phyloP scores from a whole-genome alignment of 2,113 vertebrate genomes.

The Silurus glanis region DNA sequence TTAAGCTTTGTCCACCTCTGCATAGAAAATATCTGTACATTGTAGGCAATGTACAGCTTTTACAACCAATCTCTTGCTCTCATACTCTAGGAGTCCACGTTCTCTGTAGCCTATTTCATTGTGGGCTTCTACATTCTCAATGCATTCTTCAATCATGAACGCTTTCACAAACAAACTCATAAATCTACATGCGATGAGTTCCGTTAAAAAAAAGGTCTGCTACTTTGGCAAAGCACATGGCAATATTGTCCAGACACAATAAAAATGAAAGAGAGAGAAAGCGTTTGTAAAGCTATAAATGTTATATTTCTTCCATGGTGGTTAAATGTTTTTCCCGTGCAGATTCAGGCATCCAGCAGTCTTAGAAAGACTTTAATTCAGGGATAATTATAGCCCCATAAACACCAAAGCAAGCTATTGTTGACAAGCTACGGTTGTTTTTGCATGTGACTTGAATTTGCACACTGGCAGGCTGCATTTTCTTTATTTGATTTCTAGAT shows the following conservation, averaged over 20 bases:
- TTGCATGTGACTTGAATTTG: neutral
- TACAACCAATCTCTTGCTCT: neutral
- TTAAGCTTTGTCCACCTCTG: neutral
- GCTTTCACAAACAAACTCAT: conserved; percentile 50
- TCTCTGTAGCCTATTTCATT: neutral
- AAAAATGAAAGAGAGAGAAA: conserved; percentile 11
- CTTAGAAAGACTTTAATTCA: conserved; percentile 36
- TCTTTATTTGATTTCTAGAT: neutral
- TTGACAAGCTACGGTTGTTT: conserved; percentile 21
- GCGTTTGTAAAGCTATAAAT: conserved; percentile 30
- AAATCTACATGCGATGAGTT: conserved; percentile 45
- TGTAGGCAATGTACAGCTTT: neutral
- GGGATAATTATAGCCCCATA: conserved; percentile 42
- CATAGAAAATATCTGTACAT: neutral
- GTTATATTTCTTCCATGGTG: conserved; percentile 38
- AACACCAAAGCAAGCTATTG: conserved; percentile 43
- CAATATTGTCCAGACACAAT: conserved; percentile 26
- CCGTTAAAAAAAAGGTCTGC: neutral
- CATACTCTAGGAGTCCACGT: neutral
- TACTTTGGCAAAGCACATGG: neutral
- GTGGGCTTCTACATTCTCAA: neutral
- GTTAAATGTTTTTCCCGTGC: conserved; percentile 32
- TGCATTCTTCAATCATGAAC: conserved; percentile 32
- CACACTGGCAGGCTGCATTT: neutral
- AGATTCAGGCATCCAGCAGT: conserved; percentile 14